Conservation (phyloP, 2,113 vertebrate genomes). For the rat (Rattus norvegicus) region GRCr8 NC_086035.1:10492501-10493000, state of each 20-base stretch:
- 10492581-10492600: background rate
- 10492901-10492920: background rate
- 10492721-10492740: background rate
- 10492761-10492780: background rate
- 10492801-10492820: background rate
- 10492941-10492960: constrained; percentile 72
- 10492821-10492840: background rate
- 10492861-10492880: constrained; percentile 50
- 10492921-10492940: background rate
- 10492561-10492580: background rate
- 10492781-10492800: background rate
- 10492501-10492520: background rate
- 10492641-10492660: background rate
- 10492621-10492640: constrained; percentile 20
- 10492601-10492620: background rate
- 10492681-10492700: accelerated
- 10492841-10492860: constrained; percentile 55
- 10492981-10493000: background rate
- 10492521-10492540: background rate
- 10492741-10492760: background rate
- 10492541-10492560: background rate
- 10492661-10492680: background rate
- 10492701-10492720: accelerated
- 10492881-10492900: background rate
- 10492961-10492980: background rate